Base-by-base conservation (phyloP, 2,888 invertebrate genomes). In the Tupiocoris notatus region DNA sequence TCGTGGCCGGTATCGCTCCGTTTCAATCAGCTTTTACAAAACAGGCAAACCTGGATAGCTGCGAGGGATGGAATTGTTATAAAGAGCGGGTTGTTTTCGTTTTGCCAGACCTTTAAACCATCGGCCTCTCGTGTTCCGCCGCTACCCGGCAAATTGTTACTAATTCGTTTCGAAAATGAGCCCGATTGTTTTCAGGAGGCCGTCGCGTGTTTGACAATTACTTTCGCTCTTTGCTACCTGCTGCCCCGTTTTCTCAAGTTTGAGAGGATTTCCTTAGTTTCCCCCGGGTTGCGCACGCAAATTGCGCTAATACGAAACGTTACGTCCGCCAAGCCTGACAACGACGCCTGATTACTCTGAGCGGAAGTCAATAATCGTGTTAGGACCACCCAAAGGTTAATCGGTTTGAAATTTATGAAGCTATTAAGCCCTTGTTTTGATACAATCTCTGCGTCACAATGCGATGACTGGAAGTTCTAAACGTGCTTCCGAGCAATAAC, bases 141-240 rank as follows among this genome's bases (percentile, higher is more conserved):
- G 57, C 58, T 39, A 23, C 67, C 18, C 56, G 20, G 57, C 70
- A 70, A 70, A 70, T 70, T 70, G 70, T 70, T 70, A 59, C 70
- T 70, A 70, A 70, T 70, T 59, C 58, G 2, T 63, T 57, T 23
- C 17, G 70, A 70, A 70, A 70, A 70, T 70, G 6, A 59, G 59
- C 2, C 18, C 70, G 70, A 70, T 70, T 70, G 70, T 70, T 70
- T 25, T 22, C 22, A n/a, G n/a, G n/a, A 57, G 57, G 12, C 24
- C 70, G 59, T 70, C 70, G 70, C 70, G 70, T 70, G 70, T 59
- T 59, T 23, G 70, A 59, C 70, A 70, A 70, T 70, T 70, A 70
- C 70, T 70, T 70, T 70, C 17, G 24, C 59, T 24, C 70, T 57
- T 59, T n/a, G 54, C n/a, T n/a, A 54, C 20, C 9, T 23, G 63